These are phyloP conservation scores for Caenorhabditis zanzibari DNA, from an alignment of 2,888 invertebrate species.

Conservation along the genomic window DNA sequence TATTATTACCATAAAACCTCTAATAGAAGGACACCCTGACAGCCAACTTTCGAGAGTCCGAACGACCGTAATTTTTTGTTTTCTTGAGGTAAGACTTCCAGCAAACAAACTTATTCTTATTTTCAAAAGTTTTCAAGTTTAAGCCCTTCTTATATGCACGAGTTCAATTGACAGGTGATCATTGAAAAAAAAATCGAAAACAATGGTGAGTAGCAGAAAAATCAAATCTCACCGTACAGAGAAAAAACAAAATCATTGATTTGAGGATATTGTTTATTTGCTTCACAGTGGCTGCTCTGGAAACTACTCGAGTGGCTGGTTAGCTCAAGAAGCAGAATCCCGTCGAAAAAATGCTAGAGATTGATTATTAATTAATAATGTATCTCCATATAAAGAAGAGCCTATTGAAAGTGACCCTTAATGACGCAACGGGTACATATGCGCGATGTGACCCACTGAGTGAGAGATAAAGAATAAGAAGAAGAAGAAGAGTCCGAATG, in stretches of 20 bases:
- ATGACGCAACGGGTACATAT: constrained; percentile 20
- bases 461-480: constrained; percentile 3
- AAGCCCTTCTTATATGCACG: too few species aligned
- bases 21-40: too few species aligned
- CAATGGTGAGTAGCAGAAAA: background rate
- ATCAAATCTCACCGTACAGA: background rate
- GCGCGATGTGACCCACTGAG: background rate
- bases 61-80: too few species aligned
- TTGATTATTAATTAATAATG: constrained; percentile 28
- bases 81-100: too few species aligned
- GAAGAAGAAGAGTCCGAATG: constrained; percentile 1
- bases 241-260: constrained; percentile 4
- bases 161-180: too few species aligned
- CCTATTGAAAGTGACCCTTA: constrained; percentile 24
- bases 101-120: too few species aligned
- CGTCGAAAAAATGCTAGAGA: background rate
- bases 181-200: constrained; percentile 19
- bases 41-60: too few species aligned
- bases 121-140: too few species aligned
- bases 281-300: constrained; percentile 1
- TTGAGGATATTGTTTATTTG: constrained; percentile 55
- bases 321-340: background rate
- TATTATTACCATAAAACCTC: too few species aligned
- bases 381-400: background rate
- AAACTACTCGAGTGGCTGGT: constrained; percentile 43